Evolutionary conservation across 2,113 vertebrate species (phyloP).

Genomic region (Anseranas semipalmata): DNA sequence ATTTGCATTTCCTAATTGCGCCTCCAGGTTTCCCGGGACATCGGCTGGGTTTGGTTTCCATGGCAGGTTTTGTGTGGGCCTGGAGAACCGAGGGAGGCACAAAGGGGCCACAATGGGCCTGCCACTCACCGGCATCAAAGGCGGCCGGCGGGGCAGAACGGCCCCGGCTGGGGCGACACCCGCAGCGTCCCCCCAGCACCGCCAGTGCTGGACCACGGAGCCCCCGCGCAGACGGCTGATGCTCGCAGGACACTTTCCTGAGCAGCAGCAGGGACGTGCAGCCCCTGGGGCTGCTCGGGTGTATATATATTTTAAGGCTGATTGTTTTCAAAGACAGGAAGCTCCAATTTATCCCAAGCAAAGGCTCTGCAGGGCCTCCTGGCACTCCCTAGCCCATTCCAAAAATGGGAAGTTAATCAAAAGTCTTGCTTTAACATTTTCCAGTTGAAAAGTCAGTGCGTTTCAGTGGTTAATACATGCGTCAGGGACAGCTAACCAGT

Average conservation of each 20-base stretch:
- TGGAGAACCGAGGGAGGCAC: slow-evolving; percentile 39
- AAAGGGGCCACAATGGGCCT: slow-evolving; percentile 54
- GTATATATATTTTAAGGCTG: background rate
- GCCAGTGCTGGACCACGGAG: background rate
- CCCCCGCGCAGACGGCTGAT: background rate
- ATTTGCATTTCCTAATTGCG: slow-evolving; percentile 64
- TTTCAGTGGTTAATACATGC: background rate
- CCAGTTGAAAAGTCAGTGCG: background rate
- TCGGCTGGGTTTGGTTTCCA: slow-evolving; percentile 52
- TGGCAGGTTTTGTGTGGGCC: slow-evolving; percentile 58
- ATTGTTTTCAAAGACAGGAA: background rate
- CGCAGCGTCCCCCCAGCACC: background rate
- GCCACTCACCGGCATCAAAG: slow-evolving; percentile 61
- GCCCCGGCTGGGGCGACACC: background rate
- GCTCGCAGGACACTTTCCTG: rapidly evolving
- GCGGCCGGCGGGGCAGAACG: background rate
- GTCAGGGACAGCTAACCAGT: background rate
- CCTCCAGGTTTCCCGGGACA: slow-evolving; percentile 60
- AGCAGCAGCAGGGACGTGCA: background rate
- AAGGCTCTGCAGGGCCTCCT: background rate
- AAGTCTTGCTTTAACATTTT: background rate
- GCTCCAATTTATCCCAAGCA: background rate
- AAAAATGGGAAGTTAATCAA: background rate
- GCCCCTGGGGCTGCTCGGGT: rapidly evolving
- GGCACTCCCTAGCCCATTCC: background rate